Evolutionary conservation across 2,113 vertebrate genomes (phyloP).

Genomic region (Neofelis nebulosa): DNA sequence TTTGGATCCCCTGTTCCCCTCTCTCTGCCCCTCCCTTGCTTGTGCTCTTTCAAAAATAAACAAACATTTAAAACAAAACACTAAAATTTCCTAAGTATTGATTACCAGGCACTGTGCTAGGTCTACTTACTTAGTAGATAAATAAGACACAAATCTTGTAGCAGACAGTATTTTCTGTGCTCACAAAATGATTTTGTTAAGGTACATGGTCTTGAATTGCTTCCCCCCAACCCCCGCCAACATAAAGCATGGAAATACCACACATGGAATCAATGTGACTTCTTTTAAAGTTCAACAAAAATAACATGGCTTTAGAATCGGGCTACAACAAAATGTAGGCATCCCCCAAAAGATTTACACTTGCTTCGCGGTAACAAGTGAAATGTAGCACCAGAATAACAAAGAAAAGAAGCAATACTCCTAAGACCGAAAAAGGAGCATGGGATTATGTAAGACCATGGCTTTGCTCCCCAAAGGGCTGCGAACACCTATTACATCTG

Average conservation of each 20-base stretch:
- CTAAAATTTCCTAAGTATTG: constrained; percentile 4
- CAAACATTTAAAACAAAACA: background rate
- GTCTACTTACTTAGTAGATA: background rate
- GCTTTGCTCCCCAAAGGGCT: background rate
- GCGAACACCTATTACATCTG: background rate
- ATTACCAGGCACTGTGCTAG: background rate
- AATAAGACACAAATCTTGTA: background rate
- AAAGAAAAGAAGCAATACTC: background rate
- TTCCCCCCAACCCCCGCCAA: background rate
- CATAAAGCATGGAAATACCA: background rate
- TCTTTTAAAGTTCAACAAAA: constrained; percentile 14
- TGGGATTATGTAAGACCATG: accelerated
- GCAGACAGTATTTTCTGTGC: background rate
- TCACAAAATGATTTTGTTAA: background rate
- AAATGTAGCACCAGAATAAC: background rate
- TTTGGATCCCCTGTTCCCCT: too few relatives aligned
- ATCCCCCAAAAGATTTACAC: background rate
- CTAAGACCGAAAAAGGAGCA: background rate
- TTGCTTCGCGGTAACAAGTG: background rate
- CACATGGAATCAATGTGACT: background rate
- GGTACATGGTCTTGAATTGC: background rate
- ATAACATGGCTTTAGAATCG: background rate
- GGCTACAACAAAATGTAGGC: background rate
- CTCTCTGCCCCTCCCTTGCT: too few relatives aligned
- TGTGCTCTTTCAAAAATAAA: too few relatives aligned